These are phyloP conservation scores for Nudaria mundana DNA, from an alignment of 2,888 invertebrate species.

Conservation along the genomic window DNA sequence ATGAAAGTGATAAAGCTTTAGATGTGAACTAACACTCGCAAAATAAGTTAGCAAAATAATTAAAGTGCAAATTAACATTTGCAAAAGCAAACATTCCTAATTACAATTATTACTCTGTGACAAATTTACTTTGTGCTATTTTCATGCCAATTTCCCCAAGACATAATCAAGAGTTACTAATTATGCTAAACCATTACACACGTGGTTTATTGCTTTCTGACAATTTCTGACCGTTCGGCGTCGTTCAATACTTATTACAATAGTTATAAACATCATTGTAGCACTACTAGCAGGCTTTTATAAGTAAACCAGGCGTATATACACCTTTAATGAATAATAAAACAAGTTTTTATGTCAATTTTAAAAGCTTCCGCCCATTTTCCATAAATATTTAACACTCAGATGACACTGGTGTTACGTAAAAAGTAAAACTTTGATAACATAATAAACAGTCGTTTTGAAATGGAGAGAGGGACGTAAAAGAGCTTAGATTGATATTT, in stretches of 20 bases:
- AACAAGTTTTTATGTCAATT: conserved; percentile 20
- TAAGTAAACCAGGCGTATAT: too few species aligned
- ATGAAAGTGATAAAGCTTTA: too few species aligned
- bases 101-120: conserved; percentile 11
- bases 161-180: conserved; percentile 23
- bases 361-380: conserved; percentile 17
- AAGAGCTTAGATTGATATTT: conserved; percentile 50
- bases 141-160: conserved; percentile 7
- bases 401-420: conserved; percentile 7
- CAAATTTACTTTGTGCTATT: conserved; percentile 19
- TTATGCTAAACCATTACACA: conserved; percentile 25
- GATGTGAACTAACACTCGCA: too few species aligned
- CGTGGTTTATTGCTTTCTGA: conserved; percentile 17
- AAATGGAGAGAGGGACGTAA: conserved; percentile 19
- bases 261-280: conserved; percentile 18
- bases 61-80: background rate
- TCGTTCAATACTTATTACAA: too few species aligned
- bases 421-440: conserved; percentile 20
- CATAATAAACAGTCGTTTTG: conserved; percentile 25
- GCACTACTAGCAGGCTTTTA: too few species aligned
- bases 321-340: too few species aligned
- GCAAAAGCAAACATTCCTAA: background rate
- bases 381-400: conserved; percentile 12
- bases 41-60: background rate
- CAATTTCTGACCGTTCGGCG: conserved; percentile 4